A percentile compares a stretch with the other conserved stretches of the same genome.
These are phyloP conservation scores for Drosophila mimica DNA, from an alignment of 2,888 invertebrate genomes.

Conservation along the genomic window DNA sequence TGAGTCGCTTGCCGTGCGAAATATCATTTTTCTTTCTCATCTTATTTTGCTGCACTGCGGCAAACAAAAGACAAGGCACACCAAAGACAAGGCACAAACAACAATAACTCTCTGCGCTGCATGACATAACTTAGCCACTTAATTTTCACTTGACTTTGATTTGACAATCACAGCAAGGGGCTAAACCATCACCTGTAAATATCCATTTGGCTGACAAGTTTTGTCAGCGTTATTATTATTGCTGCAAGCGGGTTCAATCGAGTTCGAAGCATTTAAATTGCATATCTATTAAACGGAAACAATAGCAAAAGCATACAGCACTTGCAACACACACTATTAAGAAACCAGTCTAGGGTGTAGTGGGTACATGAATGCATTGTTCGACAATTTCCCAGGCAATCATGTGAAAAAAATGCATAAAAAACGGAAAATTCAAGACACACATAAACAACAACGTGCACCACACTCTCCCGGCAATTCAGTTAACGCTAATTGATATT, in stretches of 20 bases:
- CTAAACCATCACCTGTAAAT: slow-evolving; percentile 30
- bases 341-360: slow-evolving; percentile 17
- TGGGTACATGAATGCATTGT: slow-evolving; percentile 42
- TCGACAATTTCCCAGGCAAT: slow-evolving; percentile 54
- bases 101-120: slow-evolving; percentile 24
- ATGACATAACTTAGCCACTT: slow-evolving; percentile 74
- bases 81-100: slow-evolving; percentile 15
- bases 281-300: slow-evolving; percentile 38
- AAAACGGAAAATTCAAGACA: slow-evolving; percentile 12
- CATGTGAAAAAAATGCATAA: slow-evolving; percentile 56
- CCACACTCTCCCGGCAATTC: slow-evolving; percentile 49
- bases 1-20: slow-evolving; percentile 54
- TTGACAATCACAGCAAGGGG: slow-evolving; percentile 57
- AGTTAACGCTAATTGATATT: slow-evolving; percentile 66
- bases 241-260: slow-evolving; percentile 58
- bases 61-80: slow-evolving; percentile 61
- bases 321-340: slow-evolving; percentile 8
- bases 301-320: slow-evolving; percentile 32
- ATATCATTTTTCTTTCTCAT: slow-evolving; percentile 36
- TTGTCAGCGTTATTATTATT: slow-evolving; percentile 34
- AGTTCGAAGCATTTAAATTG: slow-evolving; percentile 68
- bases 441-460: slow-evolving; percentile 34
- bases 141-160: slow-evolving; percentile 63
- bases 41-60: slow-evolving; percentile 56
- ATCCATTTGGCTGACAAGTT: slow-evolving; percentile 33